These are phyloP conservation scores for Aurelia coerulea DNA, from an alignment of 30 jellyfish, hydroid and myxozoan genomes.

Conservation along the genomic window DNA sequence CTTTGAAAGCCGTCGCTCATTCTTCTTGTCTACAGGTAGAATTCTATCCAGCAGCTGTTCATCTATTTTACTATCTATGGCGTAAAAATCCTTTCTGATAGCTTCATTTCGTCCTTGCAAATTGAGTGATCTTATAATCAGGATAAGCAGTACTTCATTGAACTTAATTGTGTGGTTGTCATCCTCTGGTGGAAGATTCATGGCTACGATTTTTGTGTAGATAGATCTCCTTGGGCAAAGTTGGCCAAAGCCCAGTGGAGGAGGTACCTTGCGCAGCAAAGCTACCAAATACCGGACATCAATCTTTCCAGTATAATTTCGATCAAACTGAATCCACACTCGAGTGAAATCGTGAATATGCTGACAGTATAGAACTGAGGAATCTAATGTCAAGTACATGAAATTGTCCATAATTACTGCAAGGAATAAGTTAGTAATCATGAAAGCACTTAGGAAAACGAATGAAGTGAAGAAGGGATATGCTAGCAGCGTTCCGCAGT, in stretches of 20 bases:
- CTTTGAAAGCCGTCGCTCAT: neutral
- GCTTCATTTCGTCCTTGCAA: constrained; percentile 21
- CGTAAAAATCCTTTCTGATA: constrained; percentile 49
- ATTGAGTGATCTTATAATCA: constrained; percentile 35
- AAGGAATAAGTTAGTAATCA: constrained; percentile 78
- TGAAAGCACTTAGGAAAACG: constrained; percentile 73
- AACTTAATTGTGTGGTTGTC: constrained; percentile 18
- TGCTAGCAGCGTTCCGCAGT: constrained; percentile 74
- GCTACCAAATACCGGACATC: constrained; percentile 20
- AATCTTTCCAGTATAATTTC: constrained; percentile 26
- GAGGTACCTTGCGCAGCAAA: constrained; percentile 61
- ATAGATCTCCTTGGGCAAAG: constrained; percentile 77
- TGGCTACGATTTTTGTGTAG: constrained; percentile 48
- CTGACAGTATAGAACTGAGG: constrained; percentile 66
- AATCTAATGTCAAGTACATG: constrained; percentile 77
- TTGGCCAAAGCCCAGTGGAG: constrained; percentile 91
- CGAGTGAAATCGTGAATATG: constrained; percentile 63
- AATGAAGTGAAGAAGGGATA: constrained; percentile 79
- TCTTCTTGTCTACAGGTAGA: constrained; percentile 9
- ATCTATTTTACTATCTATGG: constrained; percentile 18
- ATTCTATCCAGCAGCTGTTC: constrained; percentile 38
- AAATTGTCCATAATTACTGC: constrained; percentile 94
- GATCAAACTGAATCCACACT: constrained; percentile 61
- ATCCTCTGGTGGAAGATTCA: constrained; percentile 64
- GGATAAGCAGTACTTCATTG: constrained; percentile 52